Conservation (phyloP, 2,797 vertebrate genomes). For the Scarus forsteni region DNA sequence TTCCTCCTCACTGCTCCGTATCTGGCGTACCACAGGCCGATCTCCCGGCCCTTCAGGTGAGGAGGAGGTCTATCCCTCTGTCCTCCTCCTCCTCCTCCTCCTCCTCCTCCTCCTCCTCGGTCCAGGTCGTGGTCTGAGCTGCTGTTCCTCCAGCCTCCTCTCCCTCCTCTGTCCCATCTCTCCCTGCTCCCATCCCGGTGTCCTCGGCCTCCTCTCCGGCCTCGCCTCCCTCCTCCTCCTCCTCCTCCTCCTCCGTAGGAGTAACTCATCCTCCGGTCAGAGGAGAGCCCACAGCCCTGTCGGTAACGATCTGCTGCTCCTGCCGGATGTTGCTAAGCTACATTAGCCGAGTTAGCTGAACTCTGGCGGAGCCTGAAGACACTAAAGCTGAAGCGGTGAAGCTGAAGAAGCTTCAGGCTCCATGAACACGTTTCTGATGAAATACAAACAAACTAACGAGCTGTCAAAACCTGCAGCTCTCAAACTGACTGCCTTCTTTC, state of each 20-base stretch:
- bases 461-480: no score
- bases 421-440: no score
- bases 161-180: constrained; percentile 67
- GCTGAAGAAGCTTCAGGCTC: no score
- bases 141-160: constrained; percentile 60
- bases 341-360: background rate
- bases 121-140: constrained; percentile 74
- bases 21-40: constrained; percentile 96
- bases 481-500: background rate
- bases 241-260: constrained; percentile 73
- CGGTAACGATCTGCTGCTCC: background rate
- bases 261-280: constrained; percentile 76
- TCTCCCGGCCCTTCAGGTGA: constrained; percentile 93
- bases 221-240: constrained; percentile 72
- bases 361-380: background rate
- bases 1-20: constrained; percentile 89
- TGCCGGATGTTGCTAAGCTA: constrained; percentile 4
- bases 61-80: constrained; percentile 88
- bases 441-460: no score
- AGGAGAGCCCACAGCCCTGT: background rate
- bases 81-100: constrained; percentile 60
- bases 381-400: no score
- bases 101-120: constrained; percentile 48
- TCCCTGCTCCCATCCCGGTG: constrained; percentile 75
- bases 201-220: constrained; percentile 71